Percentiles rank a stretch among this genome's conserved stretches.
Evolutionary conservation across 2,888 invertebrate genomes (phyloP).

Genomic region (Parnassius smintheus): DNA sequence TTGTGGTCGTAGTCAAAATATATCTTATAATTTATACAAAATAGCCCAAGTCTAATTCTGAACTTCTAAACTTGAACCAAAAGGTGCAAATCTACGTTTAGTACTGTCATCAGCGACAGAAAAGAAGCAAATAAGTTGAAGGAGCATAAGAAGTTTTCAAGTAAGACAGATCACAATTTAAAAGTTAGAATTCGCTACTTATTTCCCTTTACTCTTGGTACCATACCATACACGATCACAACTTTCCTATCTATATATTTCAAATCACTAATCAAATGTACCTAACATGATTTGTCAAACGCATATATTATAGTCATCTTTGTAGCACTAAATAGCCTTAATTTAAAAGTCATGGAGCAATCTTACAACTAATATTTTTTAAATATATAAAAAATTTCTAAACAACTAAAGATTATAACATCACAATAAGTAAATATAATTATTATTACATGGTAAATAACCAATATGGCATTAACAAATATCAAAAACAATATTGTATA

Average conservation of each 20-base stretch:
- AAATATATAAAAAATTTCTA: background rate
- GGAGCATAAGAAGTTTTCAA: no score
- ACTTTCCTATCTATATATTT: slow-evolving; percentile 5
- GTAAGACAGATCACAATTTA: no score
- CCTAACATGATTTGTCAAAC: background rate
- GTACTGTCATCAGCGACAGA: no score
- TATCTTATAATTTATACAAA: no score
- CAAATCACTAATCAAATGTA: slow-evolving; percentile 1
- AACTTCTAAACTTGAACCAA: no score
- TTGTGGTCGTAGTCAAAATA: no score
- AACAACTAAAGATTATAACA: background rate
- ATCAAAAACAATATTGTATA: background rate
- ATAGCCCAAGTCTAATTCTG: no score
- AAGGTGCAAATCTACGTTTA: no score
- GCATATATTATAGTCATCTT: background rate
- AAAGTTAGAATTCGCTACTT: no score
- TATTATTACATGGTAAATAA: slow-evolving; percentile 1
- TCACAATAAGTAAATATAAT: background rate
- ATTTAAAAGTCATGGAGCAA: slow-evolving; percentile 4
- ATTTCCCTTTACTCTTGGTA: no score
- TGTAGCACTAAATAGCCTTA: slow-evolving; percentile 1
- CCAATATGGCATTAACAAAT: background rate
- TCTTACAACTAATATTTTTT: background rate
- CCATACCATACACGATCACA: background rate
- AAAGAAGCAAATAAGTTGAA: no score